phyloP scores from a whole-genome alignment of 2,888 invertebrate genomes.

The Neocrepidodera transversa region DNA sequence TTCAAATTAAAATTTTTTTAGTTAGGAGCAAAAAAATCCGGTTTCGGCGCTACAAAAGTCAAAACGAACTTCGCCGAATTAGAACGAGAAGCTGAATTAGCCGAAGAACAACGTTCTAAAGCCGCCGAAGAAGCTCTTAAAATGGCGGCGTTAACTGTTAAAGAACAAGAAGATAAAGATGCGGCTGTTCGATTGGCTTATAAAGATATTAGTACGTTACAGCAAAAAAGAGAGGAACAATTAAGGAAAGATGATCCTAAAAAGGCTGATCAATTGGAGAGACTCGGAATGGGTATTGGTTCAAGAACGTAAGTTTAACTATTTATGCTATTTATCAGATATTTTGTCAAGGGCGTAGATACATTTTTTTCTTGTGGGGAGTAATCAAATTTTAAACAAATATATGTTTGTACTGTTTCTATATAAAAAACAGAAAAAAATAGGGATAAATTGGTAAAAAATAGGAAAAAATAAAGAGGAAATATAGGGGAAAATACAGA shows the following conservation, averaged over 20 bases:
- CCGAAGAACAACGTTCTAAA: constrained; percentile 71
- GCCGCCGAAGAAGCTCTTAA: constrained; percentile 60
- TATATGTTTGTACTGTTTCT: too few species aligned
- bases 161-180: constrained; percentile 73
- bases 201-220: constrained; percentile 72
- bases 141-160: constrained; percentile 59
- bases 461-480: too few species aligned
- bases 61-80: constrained; percentile 94
- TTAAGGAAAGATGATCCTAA: constrained; percentile 76
- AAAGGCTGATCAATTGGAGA: constrained; percentile 87
- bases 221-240: constrained; percentile 76
- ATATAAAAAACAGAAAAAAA: too few species aligned
- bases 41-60: constrained; percentile 93
- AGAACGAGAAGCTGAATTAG: constrained; percentile 86
- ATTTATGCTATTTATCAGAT: too few species aligned
- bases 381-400: too few species aligned
- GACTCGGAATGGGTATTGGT: constrained; percentile 90
- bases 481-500: too few species aligned
- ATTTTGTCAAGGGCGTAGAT: too few species aligned
- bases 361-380: too few species aligned
- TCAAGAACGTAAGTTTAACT: constrained; percentile 61
- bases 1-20: too few species aligned
- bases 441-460: too few species aligned
- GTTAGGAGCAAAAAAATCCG: constrained; percentile 87
- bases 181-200: constrained; percentile 78